Conservation (phyloP, 2,113 vertebrate species). For the Brienomyrus brachyistius region DNA sequence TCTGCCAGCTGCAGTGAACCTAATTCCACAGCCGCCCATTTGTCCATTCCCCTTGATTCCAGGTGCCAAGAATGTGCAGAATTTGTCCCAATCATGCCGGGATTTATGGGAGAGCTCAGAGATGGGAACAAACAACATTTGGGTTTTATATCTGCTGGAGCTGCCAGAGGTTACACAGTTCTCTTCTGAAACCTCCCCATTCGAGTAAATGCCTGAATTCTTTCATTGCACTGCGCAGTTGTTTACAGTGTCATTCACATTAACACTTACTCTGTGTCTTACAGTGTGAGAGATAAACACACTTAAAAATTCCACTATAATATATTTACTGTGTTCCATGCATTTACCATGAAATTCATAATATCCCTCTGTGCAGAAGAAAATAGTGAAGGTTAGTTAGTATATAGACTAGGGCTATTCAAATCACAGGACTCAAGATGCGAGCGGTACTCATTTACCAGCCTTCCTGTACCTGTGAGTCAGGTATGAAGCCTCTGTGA, state of each 20-base stretch:
- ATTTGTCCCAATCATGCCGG: neutral
- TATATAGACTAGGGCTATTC: neutral
- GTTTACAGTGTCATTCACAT: neutral
- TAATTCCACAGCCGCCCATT: neutral
- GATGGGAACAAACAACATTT: neutral
- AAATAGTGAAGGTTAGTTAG: neutral
- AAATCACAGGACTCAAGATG: neutral
- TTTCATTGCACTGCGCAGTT: neutral
- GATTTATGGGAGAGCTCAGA: neutral
- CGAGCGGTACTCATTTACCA: neutral
- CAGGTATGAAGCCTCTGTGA: neutral
- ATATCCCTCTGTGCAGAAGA: neutral
- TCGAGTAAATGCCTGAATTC: neutral
- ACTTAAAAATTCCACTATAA: neutral
- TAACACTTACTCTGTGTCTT: neutral
- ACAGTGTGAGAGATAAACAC: neutral
- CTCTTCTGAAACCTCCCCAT: neutral
- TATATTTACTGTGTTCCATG: neutral
- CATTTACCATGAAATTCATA: neutral
- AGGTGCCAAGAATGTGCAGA: neutral
- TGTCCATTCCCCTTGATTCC: neutral
- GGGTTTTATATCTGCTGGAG: neutral
- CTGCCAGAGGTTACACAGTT: neutral
- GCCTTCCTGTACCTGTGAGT: neutral
- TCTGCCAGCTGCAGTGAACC: neutral